Percentiles rank a stretch among this genome's conserved stretches.
Evolutionary conservation across 2,113 vertebrate genomes (phyloP).

Genomic region (Pampusana beccarii): DNA sequence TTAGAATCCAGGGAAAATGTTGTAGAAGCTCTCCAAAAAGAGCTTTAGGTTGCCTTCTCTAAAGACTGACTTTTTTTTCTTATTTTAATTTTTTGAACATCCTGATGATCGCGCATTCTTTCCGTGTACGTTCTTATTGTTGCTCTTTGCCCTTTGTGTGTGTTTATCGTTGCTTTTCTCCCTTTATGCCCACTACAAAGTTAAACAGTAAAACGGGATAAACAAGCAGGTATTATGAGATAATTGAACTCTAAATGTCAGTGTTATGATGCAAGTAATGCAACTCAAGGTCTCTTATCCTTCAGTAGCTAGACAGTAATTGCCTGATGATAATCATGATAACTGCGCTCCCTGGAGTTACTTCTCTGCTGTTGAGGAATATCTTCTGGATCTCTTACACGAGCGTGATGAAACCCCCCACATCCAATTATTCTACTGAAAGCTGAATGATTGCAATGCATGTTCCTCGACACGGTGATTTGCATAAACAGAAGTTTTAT

Average conservation of each 20-base stretch:
- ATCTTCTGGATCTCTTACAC: conserved; percentile 23
- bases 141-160: not conserved
- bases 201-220: conserved; percentile 28
- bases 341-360: conserved; percentile 57
- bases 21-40: not conserved
- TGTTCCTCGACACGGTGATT: conserved; percentile 14
- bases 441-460: conserved; percentile 46
- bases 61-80: not conserved
- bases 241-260: conserved; percentile 44
- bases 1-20: not conserved
- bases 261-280: conserved; percentile 47
- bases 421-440: conserved; percentile 45
- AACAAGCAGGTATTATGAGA: conserved; percentile 49
- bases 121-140: not conserved
- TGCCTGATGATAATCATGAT: conserved; percentile 61
- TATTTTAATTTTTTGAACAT: not conserved
- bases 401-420: not conserved
- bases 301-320: conserved; percentile 52
- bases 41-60: not conserved
- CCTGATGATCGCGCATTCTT: not conserved
- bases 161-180: not conserved
- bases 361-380: conserved; percentile 35
- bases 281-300: conserved; percentile 52
- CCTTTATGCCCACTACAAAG: not conserved
- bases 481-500: conserved; percentile 38